Conservation (phyloP, 2,797 vertebrate species). For the Galagoides demidoff region DNA sequence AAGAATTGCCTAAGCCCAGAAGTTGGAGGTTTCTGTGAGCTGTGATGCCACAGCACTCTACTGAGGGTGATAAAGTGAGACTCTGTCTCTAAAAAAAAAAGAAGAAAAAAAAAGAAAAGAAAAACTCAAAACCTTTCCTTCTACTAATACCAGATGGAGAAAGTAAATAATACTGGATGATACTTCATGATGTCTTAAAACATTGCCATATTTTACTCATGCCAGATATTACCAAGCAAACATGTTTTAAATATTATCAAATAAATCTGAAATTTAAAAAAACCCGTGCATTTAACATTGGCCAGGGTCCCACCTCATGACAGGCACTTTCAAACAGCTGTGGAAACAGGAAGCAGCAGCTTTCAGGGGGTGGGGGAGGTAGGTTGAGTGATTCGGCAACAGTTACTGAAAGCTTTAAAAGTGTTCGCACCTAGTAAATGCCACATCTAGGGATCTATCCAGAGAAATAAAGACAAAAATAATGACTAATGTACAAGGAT, state of each 20-base stretch:
- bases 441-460: not conserved
- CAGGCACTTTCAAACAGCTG: constrained; percentile 1
- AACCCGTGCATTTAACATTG: not conserved
- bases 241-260: constrained; percentile 39
- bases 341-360: not conserved
- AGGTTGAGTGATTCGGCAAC: not conserved
- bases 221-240: constrained; percentile 24
- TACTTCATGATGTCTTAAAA: not conserved
- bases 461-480: constrained; percentile 29
- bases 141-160: constrained; percentile 2
- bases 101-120: not conserved
- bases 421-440: not conserved
- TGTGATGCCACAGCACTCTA: no score
- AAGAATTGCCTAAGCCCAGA: no score
- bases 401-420: not conserved
- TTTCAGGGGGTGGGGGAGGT: not conserved
- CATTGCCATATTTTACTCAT: not conserved
- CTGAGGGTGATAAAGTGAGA: no score
- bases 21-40: no score
- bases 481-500: not conserved
- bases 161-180: not conserved
- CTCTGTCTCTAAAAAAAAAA: not conserved
- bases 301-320: not conserved
- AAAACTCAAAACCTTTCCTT: constrained; percentile 17
- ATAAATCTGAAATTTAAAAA: constrained; percentile 37